Evolutionary conservation across 2,797 vertebrate species (phyloP), one percentile per base, ranked within the genome.

Genomic region (Rhinatrema bivittatum): DNA sequence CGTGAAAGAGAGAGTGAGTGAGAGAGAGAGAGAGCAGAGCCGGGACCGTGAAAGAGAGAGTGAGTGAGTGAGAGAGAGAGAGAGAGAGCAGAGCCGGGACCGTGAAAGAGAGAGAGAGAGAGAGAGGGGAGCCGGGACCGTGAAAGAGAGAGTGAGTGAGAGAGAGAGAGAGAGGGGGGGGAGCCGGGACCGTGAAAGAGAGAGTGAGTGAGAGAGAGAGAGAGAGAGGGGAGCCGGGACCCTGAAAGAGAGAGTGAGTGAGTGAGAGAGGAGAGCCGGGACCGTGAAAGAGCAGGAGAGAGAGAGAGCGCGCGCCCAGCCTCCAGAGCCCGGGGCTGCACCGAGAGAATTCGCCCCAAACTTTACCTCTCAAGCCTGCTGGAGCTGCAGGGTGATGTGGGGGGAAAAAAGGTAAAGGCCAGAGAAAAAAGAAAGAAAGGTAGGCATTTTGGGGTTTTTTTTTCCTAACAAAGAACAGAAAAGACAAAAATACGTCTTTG

Each of bases 211-310:
- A n/a, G n/a, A n/a, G n/a, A n/a, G n/a, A n/a, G n/a, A n/a, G 91
- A 72, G 92, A n/a, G n/a, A 87, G 70, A 81, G 82, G 65, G 81
- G 85, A 82, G 83, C 82, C 86, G 65, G 59, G n/a, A n/a, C n/a
- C n/a, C n/a, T n/a, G n/a, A n/a, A n/a, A n/a, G n/a, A n/a, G n/a
- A n/a, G n/a, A n/a, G n/a, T n/a, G n/a, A n/a, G n/a, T n/a, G n/a
- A n/a, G n/a, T n/a, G 92, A n/a, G n/a, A 87, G 70, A 81, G 82
- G 65, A 81, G 85, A 82, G 83, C 82, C 86, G 65, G 59, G 75
- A 61, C 52, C 30, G 41, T 60, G 39, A 50, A 68, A 78, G 71
- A 69, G 76, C 47, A 62, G 69, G 46, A 29, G 16, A 62, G 65
- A 18, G n/a, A n/a, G n/a, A n/a, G n/a, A n/a, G n/a, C n/a, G n/a